Conservation (phyloP, 1,140 invertebrate genomes). For the Paralvinella palmiformis region DNA sequence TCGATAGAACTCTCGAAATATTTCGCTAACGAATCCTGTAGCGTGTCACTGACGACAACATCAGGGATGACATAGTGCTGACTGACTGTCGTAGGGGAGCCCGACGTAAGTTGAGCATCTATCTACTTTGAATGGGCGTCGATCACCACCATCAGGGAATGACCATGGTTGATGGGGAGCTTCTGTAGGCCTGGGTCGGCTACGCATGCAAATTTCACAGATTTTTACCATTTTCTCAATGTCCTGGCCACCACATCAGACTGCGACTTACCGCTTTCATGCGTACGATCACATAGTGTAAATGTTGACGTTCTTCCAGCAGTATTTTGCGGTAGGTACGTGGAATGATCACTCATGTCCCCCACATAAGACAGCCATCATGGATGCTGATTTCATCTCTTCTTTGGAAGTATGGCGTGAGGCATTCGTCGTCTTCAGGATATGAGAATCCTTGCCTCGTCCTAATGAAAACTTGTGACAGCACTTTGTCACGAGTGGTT, state of each 20-base stretch:
- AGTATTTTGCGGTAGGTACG: background rate
- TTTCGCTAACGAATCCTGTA: constrained; percentile 9
- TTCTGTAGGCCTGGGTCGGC: constrained; percentile 22
- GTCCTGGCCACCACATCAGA: constrained; percentile 11
- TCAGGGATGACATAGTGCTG: background rate
- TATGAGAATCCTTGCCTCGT: constrained; percentile 6
- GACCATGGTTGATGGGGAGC: constrained; percentile 37
- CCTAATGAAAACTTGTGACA: background rate
- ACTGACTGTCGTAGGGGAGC: background rate
- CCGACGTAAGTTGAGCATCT: background rate
- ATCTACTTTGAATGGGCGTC: constrained; percentile 12
- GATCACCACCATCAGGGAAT: constrained; percentile 18
- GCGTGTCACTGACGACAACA: constrained; percentile 3
- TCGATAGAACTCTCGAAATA: constrained; percentile 22
- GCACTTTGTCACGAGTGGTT: background rate
- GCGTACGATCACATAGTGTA: background rate
- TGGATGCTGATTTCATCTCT: background rate
- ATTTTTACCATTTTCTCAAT: background rate
- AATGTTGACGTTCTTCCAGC: background rate
- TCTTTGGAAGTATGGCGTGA: background rate
- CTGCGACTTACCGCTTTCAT: background rate
- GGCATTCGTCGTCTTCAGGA: background rate
- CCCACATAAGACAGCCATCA: constrained; percentile 11
- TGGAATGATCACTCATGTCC: constrained; percentile 5
- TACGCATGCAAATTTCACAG: constrained; percentile 27